Evolutionary conservation across 2,113 vertebrate genomes (phyloP).

Genomic region (Poicephalus gulielmi): DNA sequence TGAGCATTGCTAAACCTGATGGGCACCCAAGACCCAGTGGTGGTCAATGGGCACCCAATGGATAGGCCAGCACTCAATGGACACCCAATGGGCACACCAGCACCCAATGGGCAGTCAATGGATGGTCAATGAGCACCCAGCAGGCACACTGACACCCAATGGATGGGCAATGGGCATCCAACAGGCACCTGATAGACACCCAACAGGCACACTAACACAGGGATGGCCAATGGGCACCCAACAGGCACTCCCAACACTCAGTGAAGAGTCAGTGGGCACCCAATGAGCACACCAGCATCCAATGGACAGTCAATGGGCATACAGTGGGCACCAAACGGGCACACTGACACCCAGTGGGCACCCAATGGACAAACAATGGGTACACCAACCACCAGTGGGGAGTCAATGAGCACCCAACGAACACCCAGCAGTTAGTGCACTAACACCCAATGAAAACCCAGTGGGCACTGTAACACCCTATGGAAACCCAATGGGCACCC

Average conservation of each 20-base stretch:
- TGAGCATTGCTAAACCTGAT: neutral
- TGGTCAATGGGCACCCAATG: no score
- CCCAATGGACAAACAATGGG: neutral
- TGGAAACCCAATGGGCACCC: neutral
- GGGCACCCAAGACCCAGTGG: neutral
- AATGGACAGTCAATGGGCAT: neutral
- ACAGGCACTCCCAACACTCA: neutral
- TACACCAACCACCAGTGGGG: neutral
- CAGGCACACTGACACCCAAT: neutral
- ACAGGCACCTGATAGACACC: neutral
- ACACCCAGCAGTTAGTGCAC: no score
- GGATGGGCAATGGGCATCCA: neutral
- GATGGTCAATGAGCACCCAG: neutral
- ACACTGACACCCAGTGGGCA: no score
- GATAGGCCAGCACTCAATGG: no score
- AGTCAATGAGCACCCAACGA: neutral
- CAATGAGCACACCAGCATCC: neutral
- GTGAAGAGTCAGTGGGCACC: neutral
- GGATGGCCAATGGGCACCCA: neutral
- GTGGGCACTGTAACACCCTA: neutral
- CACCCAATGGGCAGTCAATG: no score
- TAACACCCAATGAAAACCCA: neutral
- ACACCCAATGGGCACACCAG: neutral
- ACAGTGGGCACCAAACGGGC: no score
- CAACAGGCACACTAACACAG: neutral